Conservation (phyloP, 2,888 invertebrate genomes). For the Buathra laborator region DNA sequence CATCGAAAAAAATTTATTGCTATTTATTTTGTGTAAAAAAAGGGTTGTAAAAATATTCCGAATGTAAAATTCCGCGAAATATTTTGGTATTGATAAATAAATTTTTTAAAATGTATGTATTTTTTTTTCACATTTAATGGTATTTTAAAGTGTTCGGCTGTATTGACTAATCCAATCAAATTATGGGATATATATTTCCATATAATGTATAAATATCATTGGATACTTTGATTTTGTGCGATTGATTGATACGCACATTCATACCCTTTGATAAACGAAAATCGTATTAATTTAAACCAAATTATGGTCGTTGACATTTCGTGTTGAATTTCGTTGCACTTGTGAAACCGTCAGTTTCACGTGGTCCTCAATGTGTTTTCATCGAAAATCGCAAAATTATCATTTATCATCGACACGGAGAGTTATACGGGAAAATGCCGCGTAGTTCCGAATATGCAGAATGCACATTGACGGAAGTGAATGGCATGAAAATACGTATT, state of each 20-base stretch:
- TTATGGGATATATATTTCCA: too few species aligned
- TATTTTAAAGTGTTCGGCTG: not conserved
- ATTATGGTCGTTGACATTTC: not conserved
- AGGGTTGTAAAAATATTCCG: too few species aligned
- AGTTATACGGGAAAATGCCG: not conserved
- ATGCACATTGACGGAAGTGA: constrained; percentile 17
- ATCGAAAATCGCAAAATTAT: constrained; percentile 23
- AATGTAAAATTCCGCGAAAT: not conserved
- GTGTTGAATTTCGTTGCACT: not conserved
- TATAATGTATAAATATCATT: too few species aligned
- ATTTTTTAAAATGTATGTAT: not conserved
- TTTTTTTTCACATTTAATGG: not conserved
- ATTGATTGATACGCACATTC: not conserved
- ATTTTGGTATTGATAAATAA: not conserved
- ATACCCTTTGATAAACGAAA: not conserved
- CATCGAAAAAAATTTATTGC: too few species aligned
- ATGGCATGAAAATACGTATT: constrained; percentile 48
- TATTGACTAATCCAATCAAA: too few species aligned
- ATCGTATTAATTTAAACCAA: constrained; percentile 28
- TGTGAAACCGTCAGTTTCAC: not conserved
- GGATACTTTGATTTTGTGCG: not conserved
- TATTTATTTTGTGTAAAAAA: too few species aligned
- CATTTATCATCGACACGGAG: constrained; percentile 19
- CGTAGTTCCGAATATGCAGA: not conserved
- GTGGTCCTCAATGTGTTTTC: not conserved